Evolutionary conservation across 37 sponge, comb jelly and placozoan species (phyloP), one percentile per base, ranked within the genome.

Genomic region (Axinella damicornis): DNA sequence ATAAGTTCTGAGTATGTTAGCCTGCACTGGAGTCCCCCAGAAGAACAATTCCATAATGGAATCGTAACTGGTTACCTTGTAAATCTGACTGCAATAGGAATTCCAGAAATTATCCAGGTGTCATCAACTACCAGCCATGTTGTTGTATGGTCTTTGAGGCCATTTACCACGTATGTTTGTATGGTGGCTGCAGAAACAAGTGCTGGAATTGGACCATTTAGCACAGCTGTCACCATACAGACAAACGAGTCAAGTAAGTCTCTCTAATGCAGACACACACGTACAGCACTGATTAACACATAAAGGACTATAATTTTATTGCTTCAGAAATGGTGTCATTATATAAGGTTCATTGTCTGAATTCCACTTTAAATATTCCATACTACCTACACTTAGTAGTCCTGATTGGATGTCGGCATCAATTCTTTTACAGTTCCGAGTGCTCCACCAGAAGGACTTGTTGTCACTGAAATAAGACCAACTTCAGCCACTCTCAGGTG

Each of bases 1-100:
- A 25, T 25, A 22, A 36, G 24, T 18, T 79, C 80, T n/a, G 54
- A 27, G 0, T 52, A 54, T 1, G 24, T 66, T 28, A 65, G 33
- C 31, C 53, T 79, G 16, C 31, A 19, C 36, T 79, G 80, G 80
- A 52, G 54, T 16, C 80, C 80, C 22, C 80, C 80, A 21, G 5
- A 52, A 41, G 22, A 25, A 11, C 31, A 53, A 30, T n/a, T 30
- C 19, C 33, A 34, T 31, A 79, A 79, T 52, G 80, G 80, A n/a
- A 5, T 67, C 18, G 24, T 79, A 24, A n/a, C 68, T 38, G 41
- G 55, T 33, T 79, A 79, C 68, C 36, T 46, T 40, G 28, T 79
- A n/a, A 67, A 21, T 39, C 17, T 33, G 21, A 53, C 68, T 54
- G 56, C 32, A 31, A 20, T 79, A 0, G 69, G 52, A 20, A 66